A percentile compares a stretch with the other conserved stretches of the same genome.
Evolutionary conservation across 2,888 invertebrate genomes (phyloP).

Genomic region (Embidobia sp.): DNA sequence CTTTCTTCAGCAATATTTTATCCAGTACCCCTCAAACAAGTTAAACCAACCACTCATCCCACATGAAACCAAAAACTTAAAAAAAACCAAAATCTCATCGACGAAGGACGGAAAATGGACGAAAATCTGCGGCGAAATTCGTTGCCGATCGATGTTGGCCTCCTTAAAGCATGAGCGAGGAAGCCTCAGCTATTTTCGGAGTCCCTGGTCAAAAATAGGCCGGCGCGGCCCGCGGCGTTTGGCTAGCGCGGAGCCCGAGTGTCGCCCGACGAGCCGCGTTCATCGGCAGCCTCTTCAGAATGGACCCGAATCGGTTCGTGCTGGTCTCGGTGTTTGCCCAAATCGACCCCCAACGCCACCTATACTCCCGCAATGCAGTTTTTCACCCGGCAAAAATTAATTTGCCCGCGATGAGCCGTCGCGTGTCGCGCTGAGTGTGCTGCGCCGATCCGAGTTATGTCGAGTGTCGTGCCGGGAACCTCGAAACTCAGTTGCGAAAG

Average conservation of each 20-base stretch:
- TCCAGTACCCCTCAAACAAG: no score
- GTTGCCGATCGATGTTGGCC: constrained; percentile 10
- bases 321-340: constrained; percentile 51
- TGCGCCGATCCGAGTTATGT: constrained; percentile 39
- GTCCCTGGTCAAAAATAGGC: constrained; percentile 34
- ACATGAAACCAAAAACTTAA: not conserved
- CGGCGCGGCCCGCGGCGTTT: not conserved
- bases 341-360: constrained; percentile 55
- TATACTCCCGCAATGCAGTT: constrained; percentile 42
- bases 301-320: constrained; percentile 70
- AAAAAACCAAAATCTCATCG: no score
- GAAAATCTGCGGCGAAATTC: not conserved
- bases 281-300: constrained; percentile 63
- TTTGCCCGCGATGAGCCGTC: constrained; percentile 14
- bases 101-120: no score
- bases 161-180: constrained; percentile 31
- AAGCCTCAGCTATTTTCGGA: constrained; percentile 39
- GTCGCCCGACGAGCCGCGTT: constrained; percentile 31
- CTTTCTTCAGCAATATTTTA: no score
- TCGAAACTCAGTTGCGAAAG: constrained; percentile 73
- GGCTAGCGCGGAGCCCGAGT: constrained; percentile 18
- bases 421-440: constrained; percentile 14
- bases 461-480: constrained; percentile 70
- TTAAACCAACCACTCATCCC: no score
- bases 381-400: constrained; percentile 27